A percentile compares a stretch with the other conserved stretches of the same genome.
Evolutionary conservation across 2,113 vertebrate species (phyloP).

Genomic region (Anoplopoma fimbria): DNA sequence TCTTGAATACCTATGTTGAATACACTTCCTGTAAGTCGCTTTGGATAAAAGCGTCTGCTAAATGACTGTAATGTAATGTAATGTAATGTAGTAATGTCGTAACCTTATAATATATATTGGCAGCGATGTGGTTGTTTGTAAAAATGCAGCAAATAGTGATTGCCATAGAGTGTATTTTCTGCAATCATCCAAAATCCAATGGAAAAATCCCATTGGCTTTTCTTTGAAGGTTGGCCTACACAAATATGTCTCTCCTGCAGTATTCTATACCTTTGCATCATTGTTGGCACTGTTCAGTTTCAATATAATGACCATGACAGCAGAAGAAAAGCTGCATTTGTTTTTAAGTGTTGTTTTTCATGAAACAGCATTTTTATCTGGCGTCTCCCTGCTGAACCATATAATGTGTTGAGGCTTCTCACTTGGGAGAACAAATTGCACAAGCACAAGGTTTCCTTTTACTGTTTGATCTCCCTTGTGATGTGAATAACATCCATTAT

Average conservation of each 20-base stretch:
- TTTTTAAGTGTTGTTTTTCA: constrained; percentile 22
- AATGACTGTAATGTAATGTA: no score
- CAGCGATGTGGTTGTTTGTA: background rate
- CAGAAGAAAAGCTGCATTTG: constrained; percentile 10
- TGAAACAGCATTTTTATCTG: constrained; percentile 16
- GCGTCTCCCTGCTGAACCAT: constrained; percentile 25
- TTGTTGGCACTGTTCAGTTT: background rate
- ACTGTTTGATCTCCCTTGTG: constrained; percentile 71
- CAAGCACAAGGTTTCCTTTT: constrained; percentile 66
- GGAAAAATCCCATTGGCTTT: background rate
- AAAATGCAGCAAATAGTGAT: background rate
- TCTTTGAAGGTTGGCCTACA: background rate
- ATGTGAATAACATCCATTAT: constrained; percentile 78
- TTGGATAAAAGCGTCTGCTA: no score
- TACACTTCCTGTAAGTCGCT: no score
- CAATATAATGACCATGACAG: background rate
- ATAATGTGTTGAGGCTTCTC: constrained; percentile 53
- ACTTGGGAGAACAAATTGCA: constrained; percentile 53
- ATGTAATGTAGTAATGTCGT: background rate
- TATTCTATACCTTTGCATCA: background rate
- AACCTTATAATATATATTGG: background rate
- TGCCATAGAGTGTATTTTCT: background rate
- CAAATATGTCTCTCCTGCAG: background rate
- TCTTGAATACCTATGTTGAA: no score
- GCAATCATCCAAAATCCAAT: background rate